phyloP scores from a whole-genome alignment of 2,797 vertebrate species.

The Pteropus rufus region DNA sequence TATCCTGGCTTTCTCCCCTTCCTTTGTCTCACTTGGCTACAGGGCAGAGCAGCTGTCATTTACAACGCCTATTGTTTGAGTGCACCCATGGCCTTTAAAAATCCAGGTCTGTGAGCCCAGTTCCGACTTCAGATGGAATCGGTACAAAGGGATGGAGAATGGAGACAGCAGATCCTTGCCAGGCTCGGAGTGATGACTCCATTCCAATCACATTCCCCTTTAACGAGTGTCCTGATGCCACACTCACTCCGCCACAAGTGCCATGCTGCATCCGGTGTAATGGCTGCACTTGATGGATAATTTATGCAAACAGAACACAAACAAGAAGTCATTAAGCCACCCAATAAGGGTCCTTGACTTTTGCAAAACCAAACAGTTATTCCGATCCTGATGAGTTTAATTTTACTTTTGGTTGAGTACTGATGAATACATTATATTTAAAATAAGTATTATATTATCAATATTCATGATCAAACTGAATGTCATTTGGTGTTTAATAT shows the following conservation, averaged over 20 bases:
- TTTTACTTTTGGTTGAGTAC: slow-evolving; percentile 74
- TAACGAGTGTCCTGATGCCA: slow-evolving; percentile 56
- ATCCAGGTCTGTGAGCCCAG: slow-evolving; percentile 52
- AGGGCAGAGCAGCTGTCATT: slow-evolving; percentile 15
- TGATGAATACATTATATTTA: slow-evolving; percentile 72
- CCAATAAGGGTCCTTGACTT: slow-evolving; percentile 74
- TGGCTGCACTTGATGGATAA: slow-evolving; percentile 65
- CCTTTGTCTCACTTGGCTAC: slow-evolving; percentile 59
- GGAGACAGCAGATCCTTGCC: slow-evolving; percentile 52
- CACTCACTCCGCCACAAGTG: slow-evolving; percentile 52
- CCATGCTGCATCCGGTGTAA: slow-evolving; percentile 65
- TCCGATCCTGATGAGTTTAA: slow-evolving; percentile 74
- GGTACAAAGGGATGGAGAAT: slow-evolving; percentile 41
- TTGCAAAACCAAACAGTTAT: slow-evolving; percentile 76
- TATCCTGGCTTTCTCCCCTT: background rate
- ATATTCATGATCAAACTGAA: slow-evolving; percentile 68
- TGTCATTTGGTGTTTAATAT: slow-evolving; percentile 34
- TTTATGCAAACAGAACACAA: slow-evolving; percentile 78
- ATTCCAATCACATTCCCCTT: slow-evolving; percentile 62
- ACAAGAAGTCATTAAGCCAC: slow-evolving; percentile 79
- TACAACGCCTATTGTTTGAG: slow-evolving; percentile 50
- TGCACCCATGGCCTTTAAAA: slow-evolving; percentile 51
- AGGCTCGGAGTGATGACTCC: slow-evolving; percentile 42
- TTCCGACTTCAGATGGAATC: slow-evolving; percentile 34
- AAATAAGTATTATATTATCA: slow-evolving; percentile 77